Evolutionary conservation across 2,888 invertebrate species (phyloP).

Genomic region (Dendrolimus pini): DNA sequence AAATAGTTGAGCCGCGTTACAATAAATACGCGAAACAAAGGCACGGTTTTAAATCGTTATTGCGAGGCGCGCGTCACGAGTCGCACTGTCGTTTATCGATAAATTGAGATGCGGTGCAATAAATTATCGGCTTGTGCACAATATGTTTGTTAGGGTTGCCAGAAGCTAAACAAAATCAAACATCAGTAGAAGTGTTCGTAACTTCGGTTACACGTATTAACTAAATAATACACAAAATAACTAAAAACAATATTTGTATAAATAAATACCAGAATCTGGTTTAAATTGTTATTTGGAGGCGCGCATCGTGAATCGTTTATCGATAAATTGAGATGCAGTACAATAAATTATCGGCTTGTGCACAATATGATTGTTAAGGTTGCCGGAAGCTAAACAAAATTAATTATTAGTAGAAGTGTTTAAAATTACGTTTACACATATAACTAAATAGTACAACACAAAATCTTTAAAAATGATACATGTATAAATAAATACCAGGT

Average conservation of each 20-base stretch:
- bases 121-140: conserved; percentile 42
- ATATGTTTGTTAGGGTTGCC: neutral
- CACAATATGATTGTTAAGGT: conserved; percentile 7
- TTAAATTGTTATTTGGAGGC: neutral
- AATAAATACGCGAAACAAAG: neutral
- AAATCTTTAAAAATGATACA: too few species aligned
- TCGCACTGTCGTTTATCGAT: conserved; percentile 7
- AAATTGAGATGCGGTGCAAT: conserved; percentile 49
- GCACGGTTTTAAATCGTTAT: neutral
- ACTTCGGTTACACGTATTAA: too few species aligned
- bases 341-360: conserved; percentile 48
- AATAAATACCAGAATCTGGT: neutral
- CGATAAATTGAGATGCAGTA: conserved; percentile 42
- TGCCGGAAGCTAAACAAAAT: conserved; percentile 16
- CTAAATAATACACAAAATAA: too few species aligned
- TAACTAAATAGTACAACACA: too few species aligned
- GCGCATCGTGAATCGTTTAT: neutral
- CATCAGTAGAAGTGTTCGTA: too few species aligned
- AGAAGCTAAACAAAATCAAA: conserved; percentile 25
- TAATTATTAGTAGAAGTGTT: conserved; percentile 14
- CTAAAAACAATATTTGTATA: too few species aligned
- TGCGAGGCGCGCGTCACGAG: neutral
- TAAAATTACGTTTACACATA: too few species aligned
- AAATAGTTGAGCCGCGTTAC: neutral
- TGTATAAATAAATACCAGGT: too few species aligned